These are phyloP conservation scores for Thryonomys swinderianus DNA, from an alignment of 2,113 vertebrate species.

Conservation along the genomic window DNA sequence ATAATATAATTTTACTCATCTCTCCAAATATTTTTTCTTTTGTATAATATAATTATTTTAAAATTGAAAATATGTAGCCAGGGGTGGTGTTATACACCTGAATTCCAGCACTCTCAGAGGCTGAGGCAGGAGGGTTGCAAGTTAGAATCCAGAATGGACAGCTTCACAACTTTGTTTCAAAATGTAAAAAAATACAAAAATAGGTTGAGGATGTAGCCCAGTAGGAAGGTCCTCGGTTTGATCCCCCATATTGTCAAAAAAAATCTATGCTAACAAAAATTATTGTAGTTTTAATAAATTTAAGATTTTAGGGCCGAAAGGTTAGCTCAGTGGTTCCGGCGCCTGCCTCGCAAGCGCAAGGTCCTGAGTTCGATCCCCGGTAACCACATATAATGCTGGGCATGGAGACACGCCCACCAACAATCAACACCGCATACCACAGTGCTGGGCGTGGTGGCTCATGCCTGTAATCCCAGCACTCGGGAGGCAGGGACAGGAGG, in stretches of 20 bases:
- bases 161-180: background rate
- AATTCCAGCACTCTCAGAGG: background rate
- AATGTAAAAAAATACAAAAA: background rate
- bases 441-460: too few species aligned
- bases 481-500: too few species aligned
- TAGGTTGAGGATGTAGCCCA: background rate
- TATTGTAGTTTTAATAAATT: background rate
- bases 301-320: too few species aligned
- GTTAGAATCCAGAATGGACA: background rate
- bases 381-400: too few species aligned
- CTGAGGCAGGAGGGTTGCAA: background rate
- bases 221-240: background rate
- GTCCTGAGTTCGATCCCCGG: too few species aligned
- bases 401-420: too few species aligned
- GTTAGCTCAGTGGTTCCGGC: too few species aligned
- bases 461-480: too few species aligned
- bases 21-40: background rate
- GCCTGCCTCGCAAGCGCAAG: too few species aligned
- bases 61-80: background rate
- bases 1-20: background rate
- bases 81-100: background rate
- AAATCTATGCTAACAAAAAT: background rate
- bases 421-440: too few species aligned
- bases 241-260: background rate
- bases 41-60: background rate